These are phyloP conservation scores for Cavia porcellus DNA, from an alignment of 2,113 vertebrate genomes.

Conservation along the genomic window DNA sequence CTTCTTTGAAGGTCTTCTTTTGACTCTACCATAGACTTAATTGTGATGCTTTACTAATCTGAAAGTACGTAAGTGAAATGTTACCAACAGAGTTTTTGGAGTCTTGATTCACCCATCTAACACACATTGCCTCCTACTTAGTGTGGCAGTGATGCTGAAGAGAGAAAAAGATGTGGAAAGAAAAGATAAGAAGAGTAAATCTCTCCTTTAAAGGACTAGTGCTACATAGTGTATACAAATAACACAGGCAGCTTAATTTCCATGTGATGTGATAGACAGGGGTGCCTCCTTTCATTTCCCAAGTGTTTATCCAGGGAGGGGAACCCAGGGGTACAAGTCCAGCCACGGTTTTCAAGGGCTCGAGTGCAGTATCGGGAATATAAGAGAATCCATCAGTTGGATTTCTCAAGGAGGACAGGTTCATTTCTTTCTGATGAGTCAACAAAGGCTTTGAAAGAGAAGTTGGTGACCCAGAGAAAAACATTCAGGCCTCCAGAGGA, in stretches of 20 bases:
- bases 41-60: background rate
- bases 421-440: background rate
- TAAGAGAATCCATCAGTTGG: background rate
- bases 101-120: background rate
- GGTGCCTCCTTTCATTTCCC: background rate
- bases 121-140: background rate
- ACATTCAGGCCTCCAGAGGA: background rate
- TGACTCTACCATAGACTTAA: background rate
- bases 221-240: background rate
- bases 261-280: background rate
- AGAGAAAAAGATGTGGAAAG: background rate
- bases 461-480: background rate
- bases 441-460: background rate
- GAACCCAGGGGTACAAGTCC: background rate
- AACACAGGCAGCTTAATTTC: background rate
- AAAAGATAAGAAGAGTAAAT: background rate
- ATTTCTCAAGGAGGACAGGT: fast-evolving
- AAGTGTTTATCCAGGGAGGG: background rate
- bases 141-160: background rate
- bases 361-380: background rate
- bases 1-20: constrained; percentile 20
- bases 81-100: background rate
- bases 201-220: background rate
- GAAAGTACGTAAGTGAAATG: constrained; percentile 28
- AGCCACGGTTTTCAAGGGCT: background rate